Conservation (phyloP, 2,113 vertebrate species). For the Gorilla gorilla region DNA sequence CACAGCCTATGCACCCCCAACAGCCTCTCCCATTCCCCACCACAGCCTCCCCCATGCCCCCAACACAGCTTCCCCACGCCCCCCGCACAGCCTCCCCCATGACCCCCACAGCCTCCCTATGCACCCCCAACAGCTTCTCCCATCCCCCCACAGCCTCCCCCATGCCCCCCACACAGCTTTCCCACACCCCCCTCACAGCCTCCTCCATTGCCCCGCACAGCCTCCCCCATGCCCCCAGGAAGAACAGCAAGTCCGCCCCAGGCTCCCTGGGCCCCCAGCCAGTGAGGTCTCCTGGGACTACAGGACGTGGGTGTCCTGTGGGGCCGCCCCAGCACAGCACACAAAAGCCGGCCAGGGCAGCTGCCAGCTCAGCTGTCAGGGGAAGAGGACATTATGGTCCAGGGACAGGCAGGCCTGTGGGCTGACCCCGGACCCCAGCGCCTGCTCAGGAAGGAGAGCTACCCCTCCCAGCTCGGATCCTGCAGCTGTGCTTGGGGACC, state of each 20-base stretch:
- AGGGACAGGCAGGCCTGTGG: not conserved
- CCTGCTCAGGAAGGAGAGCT: not conserved
- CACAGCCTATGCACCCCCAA: no score
- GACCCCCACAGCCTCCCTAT: no score
- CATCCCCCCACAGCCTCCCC: not conserved
- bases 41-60: no score
- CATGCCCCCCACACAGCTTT: no score
- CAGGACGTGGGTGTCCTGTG: not conserved
- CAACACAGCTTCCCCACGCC: no score
- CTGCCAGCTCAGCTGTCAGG: not conserved
- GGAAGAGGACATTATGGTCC: not conserved
- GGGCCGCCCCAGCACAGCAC: not conserved
- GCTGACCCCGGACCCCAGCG: not conserved
- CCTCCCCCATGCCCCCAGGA: not conserved
- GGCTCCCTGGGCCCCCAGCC: no score
- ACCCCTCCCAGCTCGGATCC: not conserved
- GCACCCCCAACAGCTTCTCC: no score
- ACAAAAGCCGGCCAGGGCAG: not conserved
- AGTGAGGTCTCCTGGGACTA: not conserved
- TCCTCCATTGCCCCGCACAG: no score
- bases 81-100: no score
- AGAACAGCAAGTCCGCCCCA: not conserved
- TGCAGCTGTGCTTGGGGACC: not conserved
- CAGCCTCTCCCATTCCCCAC: no score
- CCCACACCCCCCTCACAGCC: no score